These are phyloP conservation scores for Ctenopoma kingsleyae DNA, from an alignment of 2,797 vertebrate species.

Conservation along the genomic window DNA sequence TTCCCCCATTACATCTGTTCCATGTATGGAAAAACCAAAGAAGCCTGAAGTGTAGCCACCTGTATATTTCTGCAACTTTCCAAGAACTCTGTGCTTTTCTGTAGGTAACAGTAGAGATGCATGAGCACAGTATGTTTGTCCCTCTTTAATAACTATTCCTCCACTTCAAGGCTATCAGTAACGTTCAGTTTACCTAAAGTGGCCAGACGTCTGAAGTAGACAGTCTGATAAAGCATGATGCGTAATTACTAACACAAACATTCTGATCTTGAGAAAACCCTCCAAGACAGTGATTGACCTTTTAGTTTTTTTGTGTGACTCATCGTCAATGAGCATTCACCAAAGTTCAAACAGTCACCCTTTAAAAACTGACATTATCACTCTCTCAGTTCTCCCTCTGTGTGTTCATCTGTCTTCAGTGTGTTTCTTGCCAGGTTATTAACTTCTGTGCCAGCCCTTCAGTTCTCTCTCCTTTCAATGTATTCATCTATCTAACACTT, in stretches of 20 bases:
- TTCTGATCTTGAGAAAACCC: constrained; percentile 32
- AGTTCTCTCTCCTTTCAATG: constrained; percentile 2
- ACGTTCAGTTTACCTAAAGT: constrained; percentile 23
- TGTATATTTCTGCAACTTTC: constrained; percentile 42
- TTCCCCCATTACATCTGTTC: constrained; percentile 31
- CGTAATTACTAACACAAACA: constrained; percentile 18
- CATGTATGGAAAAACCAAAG: constrained; percentile 34
- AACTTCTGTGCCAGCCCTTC: background rate
- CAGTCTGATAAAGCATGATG: constrained; percentile 27
- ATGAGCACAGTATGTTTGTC: background rate
- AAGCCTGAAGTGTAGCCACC: constrained; percentile 28
- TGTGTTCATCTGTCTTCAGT: background rate
- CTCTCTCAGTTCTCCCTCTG: background rate
- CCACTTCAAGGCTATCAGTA: constrained; percentile 23
- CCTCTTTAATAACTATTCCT: background rate
- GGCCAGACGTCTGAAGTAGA: constrained; percentile 14
- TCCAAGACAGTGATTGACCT: constrained; percentile 20
- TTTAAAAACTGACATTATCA: background rate
- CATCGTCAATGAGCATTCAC: constrained; percentile 26
- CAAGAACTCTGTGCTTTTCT: constrained; percentile 53
- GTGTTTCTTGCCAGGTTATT: too few relatives aligned
- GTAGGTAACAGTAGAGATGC: constrained; percentile 1
- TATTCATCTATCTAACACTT: background rate
- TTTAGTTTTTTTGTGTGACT: constrained; percentile 21
- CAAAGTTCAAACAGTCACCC: constrained; percentile 11